Evolutionary conservation across 2,888 invertebrate species (phyloP), one percentile per base, ranked within the genome.

Genomic region (Machimus rusticus): DNA sequence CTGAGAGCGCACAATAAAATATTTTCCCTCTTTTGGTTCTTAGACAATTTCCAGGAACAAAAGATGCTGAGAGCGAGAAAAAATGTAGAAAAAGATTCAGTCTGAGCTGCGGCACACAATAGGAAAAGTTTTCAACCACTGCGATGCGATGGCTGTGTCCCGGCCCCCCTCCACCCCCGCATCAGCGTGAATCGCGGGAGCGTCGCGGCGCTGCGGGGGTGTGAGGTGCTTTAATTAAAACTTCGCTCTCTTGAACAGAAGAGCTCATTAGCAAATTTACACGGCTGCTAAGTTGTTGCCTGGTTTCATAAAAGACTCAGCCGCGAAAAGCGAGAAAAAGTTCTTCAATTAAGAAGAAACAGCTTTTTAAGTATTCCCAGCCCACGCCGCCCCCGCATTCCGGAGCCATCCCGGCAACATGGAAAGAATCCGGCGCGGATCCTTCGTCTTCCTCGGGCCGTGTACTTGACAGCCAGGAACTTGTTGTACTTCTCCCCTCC

Each of bases 221-320:
- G 57, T 39, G 84, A 79, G 74, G 39, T 66, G 28, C 84, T 74
- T 86, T 86, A 86, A 86, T 86, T 86, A 86, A 86, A 86, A 86
- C 86, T 86, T 86, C 76, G 74, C 86, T 86, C 86, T 86, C 86
- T 86, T 86, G 86, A 86, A 76, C 86, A 86, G 86, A 86, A 86
- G 86, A 74, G 86, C 86, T 86, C 86, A 86, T 86, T 86, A 86
- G 86, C 86, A 86, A 86, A 86, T 86, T 86, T 86, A 86, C 86
- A 76, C 86, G 86, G 86, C 76, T 76, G 74, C 86, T 86, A 86
- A 86, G 76, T 86, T 86, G 74, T 86, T 86, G 76, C 86, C 86
- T 76, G 74, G 84, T 84, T 84, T 84, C 74, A 66, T 66, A 74
- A 84, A 84, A 84, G 84, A 74, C 84, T 84, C 84, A 84, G 84